Base-by-base conservation (phyloP, 2,113 vertebrate species). In the Elephantulus edwardii region DNA sequence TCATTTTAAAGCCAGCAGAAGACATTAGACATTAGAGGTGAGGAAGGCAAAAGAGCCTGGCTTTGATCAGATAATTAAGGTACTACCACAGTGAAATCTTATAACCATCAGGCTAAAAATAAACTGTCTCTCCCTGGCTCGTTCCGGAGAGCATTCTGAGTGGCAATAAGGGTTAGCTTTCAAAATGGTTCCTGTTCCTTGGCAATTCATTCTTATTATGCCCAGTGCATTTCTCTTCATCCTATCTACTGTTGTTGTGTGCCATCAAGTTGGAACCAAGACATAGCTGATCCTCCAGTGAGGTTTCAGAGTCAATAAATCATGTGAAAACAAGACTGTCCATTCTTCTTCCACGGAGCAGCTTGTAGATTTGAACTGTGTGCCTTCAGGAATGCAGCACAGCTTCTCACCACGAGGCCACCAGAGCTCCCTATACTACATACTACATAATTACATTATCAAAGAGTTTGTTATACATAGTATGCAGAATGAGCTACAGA, bases 151-250 rank as follows among this genome's bases (percentile, higher is more conserved):
- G 72, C 5, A 64, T 95, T 95, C 92, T 38, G n/a, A 68, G 88
- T 88, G 90, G 94, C 83, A 94, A 77, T 0, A 14, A 95, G 92
- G 93, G 83, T 89, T 91, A 79, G 93, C 4, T 64, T 94, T 88
- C 68, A 90, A 93, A 91, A 85, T 1, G 28, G 83, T 86, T 96
- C 94, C 85, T 96, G 95, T 96, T 96, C 96, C 97, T 97, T 96
- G 96, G 96, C 97, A 97, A 98, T 98, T 97, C 93, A 97, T 98
- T 97, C 96, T 98, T 97, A 98, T 98, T 97, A 98, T 93, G 81
- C 90, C 93, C 78, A 87, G 93, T 84, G 77, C 96, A 97, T 97
- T 97, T 97, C 96, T 98, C 97, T 98, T 98, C 97, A 97, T n/a
- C n/a, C n/a, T n/a, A n/a, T n/a, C n/a, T n/a, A n/a, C n/a, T n/a